Evolutionary conservation across 1,140 invertebrate species (phyloP).

Genomic region (Drosophila albomicans): DNA sequence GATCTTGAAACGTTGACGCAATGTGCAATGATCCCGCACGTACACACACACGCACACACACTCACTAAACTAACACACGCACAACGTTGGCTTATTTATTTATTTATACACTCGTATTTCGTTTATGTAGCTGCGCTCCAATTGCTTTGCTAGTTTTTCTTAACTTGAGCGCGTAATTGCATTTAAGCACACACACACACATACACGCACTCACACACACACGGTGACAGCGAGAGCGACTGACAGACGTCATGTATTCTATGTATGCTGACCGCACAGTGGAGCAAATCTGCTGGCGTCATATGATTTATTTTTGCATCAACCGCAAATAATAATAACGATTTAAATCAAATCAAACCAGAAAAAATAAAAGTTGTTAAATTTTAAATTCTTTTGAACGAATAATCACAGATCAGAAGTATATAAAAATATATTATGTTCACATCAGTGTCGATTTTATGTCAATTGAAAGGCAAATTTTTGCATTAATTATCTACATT

Average conservation of each 20-base stretch:
- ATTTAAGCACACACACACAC: conserved; percentile 61
- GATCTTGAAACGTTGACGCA: conserved; percentile 82
- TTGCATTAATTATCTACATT: neutral
- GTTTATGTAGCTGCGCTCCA: conserved; percentile 57
- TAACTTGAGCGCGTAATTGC: conserved; percentile 78
- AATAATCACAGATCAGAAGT: too few species aligned
- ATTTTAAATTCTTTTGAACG: too few species aligned
- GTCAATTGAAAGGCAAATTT: too few species aligned
- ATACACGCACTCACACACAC: conserved; percentile 32
- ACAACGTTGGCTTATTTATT: conserved; percentile 34
- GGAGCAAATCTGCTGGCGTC: conserved; percentile 28
- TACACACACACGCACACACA: conserved; percentile 51
- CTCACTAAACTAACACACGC: conserved; percentile 26
- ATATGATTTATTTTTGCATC: neutral
- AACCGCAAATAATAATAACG: too few species aligned
- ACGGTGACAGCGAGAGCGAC: conserved; percentile 52
- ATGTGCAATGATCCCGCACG: conserved; percentile 79
- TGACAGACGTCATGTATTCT: conserved; percentile 50
- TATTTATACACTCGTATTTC: conserved; percentile 57
- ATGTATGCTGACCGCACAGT: conserved; percentile 64
- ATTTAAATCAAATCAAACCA: neutral
- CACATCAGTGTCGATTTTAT: too few species aligned
- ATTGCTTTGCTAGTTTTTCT: conserved; percentile 73
- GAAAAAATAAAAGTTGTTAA: too few species aligned
- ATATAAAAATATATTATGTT: too few species aligned